These are phyloP conservation scores for Melospiza melodia DNA, from an alignment of 2,113 vertebrate species.

Conservation along the genomic window DNA sequence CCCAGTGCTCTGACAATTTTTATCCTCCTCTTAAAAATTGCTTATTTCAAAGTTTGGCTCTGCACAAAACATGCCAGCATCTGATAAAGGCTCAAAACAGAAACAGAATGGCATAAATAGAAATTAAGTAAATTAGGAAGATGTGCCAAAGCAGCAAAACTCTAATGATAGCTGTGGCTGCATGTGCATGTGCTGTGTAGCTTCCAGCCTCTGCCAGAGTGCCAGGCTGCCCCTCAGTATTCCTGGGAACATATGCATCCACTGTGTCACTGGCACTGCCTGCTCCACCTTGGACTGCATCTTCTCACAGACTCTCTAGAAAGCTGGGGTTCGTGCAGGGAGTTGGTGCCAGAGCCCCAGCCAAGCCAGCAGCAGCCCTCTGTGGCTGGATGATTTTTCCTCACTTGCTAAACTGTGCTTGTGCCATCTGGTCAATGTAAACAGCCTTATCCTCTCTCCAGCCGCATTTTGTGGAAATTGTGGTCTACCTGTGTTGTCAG, in stretches of 20 bases:
- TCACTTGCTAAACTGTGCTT: not conserved
- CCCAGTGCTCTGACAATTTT: not conserved
- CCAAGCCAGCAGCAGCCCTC: not conserved
- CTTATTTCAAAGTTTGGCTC: not conserved
- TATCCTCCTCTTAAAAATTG: not conserved
- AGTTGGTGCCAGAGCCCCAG: not conserved
- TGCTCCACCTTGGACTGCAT: not conserved
- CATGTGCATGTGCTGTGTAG: not conserved
- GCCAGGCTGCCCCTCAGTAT: conserved; percentile 37
- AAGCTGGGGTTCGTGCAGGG: not conserved
- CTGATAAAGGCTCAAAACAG: conserved; percentile 8
- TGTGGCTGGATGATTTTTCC: not conserved
- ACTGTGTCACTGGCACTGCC: conserved; percentile 41
- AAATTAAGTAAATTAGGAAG: conserved; percentile 45
- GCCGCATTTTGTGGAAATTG: not conserved
- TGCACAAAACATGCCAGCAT: not conserved
- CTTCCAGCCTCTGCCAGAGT: not conserved
- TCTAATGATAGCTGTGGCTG: not conserved
- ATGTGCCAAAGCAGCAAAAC: conserved; percentile 49
- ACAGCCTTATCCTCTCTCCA: not conserved
- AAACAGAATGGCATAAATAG: conserved; percentile 39
- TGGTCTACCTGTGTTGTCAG: not conserved
- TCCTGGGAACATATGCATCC: conserved; percentile 43
- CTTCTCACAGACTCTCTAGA: not conserved
- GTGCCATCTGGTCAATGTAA: not conserved